phyloP scores from a whole-genome alignment of 2,888 invertebrate genomes.

The Polia nebulosa region DNA sequence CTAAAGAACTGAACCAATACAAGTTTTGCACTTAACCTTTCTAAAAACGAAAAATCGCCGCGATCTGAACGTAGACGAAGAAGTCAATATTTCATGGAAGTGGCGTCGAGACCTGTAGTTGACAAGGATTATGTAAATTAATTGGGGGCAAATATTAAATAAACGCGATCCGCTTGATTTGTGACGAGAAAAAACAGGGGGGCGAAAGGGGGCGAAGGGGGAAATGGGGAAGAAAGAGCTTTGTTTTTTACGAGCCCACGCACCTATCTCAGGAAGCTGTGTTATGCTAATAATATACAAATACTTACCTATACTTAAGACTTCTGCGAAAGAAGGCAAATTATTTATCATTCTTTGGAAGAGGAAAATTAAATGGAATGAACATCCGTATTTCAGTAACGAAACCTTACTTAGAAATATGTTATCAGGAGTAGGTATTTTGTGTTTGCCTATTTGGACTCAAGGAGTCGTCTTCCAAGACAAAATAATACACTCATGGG shows the following conservation, averaged over 20 bases:
- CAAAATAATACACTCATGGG: background rate
- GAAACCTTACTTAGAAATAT: background rate
- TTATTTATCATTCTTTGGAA: conserved; percentile 14
- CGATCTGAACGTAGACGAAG: conserved; percentile 30
- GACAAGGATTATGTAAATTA: conserved; percentile 84
- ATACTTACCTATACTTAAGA: conserved; percentile 31
- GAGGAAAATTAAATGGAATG: background rate
- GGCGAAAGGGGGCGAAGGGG: conserved; percentile 13
- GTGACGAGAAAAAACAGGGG: conserved; percentile 68
- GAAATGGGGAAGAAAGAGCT: conserved; percentile 37
- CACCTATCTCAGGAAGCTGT: conserved; percentile 51
- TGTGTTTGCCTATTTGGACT: background rate
- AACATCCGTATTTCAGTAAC: background rate
- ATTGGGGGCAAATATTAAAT: conserved; percentile 79
- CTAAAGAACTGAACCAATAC: background rate
- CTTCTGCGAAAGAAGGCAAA: conserved; percentile 22
- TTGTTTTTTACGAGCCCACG: conserved; percentile 70
- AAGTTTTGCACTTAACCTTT: conserved; percentile 9
- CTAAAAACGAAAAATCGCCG: conserved; percentile 15
- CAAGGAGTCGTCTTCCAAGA: background rate
- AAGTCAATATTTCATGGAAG: conserved; percentile 62
- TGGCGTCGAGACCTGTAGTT: conserved; percentile 74
- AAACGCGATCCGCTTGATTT: conserved; percentile 78
- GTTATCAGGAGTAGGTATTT: background rate
- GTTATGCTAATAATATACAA: conserved; percentile 48